Conservation (phyloP, 1,140 invertebrate genomes). For the Temnothorax curvispinosus region DNA sequence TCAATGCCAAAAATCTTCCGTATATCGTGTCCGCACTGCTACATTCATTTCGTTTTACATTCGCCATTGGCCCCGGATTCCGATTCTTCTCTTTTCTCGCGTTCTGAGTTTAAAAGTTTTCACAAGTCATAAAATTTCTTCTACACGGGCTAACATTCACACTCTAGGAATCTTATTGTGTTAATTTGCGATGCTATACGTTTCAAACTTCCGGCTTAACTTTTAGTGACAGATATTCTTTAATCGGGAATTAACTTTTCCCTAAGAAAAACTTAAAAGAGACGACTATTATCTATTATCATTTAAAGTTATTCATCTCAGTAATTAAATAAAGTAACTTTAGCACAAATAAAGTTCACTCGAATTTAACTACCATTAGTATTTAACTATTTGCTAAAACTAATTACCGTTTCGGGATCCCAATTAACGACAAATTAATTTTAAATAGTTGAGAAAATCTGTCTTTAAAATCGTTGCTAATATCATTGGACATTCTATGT, state of each 20-base stretch:
- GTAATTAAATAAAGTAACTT: neutral
- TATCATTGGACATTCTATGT: neutral
- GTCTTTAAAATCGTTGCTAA: neutral
- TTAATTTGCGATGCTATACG: neutral
- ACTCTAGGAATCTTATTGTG: neutral
- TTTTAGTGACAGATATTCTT: neutral
- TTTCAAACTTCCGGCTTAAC: neutral
- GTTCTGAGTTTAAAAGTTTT: slow-evolving; percentile 16
- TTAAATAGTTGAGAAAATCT: neutral
- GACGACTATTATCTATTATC: neutral
- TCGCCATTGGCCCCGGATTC: slow-evolving; percentile 4
- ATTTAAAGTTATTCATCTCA: neutral
- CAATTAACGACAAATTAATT: neutral
- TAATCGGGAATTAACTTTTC: neutral
- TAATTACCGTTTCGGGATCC: neutral
- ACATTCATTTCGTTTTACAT: slow-evolving; percentile 18
- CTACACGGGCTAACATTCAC: neutral
- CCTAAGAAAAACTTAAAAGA: neutral
- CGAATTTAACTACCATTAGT: neutral
- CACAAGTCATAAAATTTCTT: neutral
- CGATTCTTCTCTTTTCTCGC: neutral
- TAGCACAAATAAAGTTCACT: neutral
- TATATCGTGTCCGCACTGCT: slow-evolving; percentile 3
- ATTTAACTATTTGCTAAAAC: neutral
- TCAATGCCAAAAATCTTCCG: slow-evolving; percentile 29